Evolutionary conservation across 2,888 invertebrate genomes (phyloP), one percentile per base, ranked within the genome.

Genomic region (Diarsia mendica): DNA sequence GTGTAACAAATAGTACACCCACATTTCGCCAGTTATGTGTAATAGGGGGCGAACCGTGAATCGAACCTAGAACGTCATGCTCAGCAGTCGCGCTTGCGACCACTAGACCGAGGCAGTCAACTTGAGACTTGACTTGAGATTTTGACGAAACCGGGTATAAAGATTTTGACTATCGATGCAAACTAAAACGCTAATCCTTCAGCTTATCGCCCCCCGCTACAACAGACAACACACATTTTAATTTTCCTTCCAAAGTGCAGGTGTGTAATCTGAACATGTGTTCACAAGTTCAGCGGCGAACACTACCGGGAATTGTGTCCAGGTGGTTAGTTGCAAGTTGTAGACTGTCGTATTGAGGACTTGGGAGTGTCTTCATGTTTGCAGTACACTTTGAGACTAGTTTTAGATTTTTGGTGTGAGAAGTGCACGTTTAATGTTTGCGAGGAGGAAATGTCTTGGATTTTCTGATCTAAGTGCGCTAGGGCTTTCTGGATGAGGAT

Each of bases 191-290:
- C 67, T 67, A 4, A 28, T 13, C 13, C 55, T 23, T 83, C 67
- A 65, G 60, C 64, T 53, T 39, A 28, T 64, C 13, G 8, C 13
- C 13, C 18, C 11, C 60, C 64, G 83, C 83, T 82, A 1, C 18
- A n/a, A 60, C 39, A 51, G 15, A 18, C 44, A 46, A 79, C 83
- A 55, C 39, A 70, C 67, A 33, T 67, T 58, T 53, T 61, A 70
- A 77, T 82, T 23, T 61, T 18, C 51, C 13, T 13, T n/a, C 20
- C 13, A 33, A 49, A 77, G 53, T 60, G 46, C 85, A 71, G 58
- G 83, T 71, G 82, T 85, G 61, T 44, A 64, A 49, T 65, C 18
- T 49, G 53, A 79, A 60, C 84, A 79, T 18, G 53, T 79, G 80
- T 84, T 44, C 23, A 28, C 46, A 67, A 68, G 58, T 68, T 82